A percentile compares a stretch with the other conserved stretches of the same genome.
These are phyloP conservation scores for Ephialtes manifestator DNA, from an alignment of 2,888 invertebrate genomes.

Conservation along the genomic window DNA sequence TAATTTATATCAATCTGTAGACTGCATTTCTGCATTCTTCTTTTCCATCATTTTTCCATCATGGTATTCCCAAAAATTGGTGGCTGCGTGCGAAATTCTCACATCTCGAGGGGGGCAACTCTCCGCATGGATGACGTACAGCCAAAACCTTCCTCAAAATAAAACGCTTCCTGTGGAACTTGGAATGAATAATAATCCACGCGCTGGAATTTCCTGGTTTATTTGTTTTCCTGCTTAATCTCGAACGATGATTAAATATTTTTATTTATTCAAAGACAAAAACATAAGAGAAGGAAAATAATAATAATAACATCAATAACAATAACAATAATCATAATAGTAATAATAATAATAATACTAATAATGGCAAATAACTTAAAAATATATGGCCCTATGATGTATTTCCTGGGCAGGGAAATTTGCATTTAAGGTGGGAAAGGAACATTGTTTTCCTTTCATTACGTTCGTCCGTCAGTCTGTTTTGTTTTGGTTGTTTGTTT, in stretches of 20 bases:
- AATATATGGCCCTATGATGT: slow-evolving; percentile 1
- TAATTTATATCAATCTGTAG: not conserved
- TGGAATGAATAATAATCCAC: not conserved
- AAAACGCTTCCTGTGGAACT: not conserved
- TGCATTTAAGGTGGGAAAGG: not conserved
- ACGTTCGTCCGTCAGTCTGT: slow-evolving; percentile 11
- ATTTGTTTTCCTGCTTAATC: not conserved
- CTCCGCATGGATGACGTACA: not conserved
- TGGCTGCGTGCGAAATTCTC: not conserved
- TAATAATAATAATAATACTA: not conserved
- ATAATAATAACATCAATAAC: not conserved
- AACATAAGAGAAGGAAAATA: slow-evolving; percentile 5
- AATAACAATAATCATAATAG: not conserved
- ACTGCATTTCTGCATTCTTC: not conserved
- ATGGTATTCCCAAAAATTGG: not conserved
- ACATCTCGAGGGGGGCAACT: not conserved
- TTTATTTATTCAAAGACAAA: slow-evolving; percentile 17
- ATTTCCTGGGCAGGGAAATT: not conserved
- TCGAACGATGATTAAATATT: not conserved
- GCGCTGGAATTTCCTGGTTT: not conserved
- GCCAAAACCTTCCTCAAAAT: not conserved
- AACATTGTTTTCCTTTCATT: not conserved
- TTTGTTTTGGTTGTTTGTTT: not conserved
- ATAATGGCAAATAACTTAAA: not conserved
- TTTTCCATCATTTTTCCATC: not conserved